Evolutionary conservation across 64 coral and sea anemone genomes (phyloP), one percentile per base, ranked within the genome.

Genomic region (Stichodactyla helianthus): DNA sequence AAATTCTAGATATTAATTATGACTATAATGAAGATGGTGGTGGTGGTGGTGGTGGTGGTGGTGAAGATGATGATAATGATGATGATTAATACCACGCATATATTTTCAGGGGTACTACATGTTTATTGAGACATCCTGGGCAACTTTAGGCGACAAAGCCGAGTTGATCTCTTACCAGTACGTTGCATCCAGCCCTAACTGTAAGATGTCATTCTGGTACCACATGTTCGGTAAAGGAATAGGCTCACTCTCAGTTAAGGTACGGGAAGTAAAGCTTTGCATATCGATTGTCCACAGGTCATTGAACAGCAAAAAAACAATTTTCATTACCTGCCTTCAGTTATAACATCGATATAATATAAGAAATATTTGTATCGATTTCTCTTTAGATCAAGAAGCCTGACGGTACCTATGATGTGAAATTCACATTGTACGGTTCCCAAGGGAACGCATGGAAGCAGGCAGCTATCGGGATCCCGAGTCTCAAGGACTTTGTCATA

Each of bases 191-290:
- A 83, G 89, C 86, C 93, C 96, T 1, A 89, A 90, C 54, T 99
- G 96, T 81, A 92, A 54, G 79, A 99, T 99, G 96, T 79, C 93
- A 10, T 54, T 95, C 25, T 99, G 96, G 96, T 99, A 99, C 65
- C 93, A 92, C 61, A 95, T 99, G 93, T 92, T 67, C 74, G 96
- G 96, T n/a, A 64, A 19, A 14, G 90, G 89, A 17, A 89, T 95
- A 52, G 96, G 96, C 6, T 79, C 59, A 51, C 82, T 99, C 20
- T 59, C 88, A 28, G 81, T 99, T 54, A 94, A 92, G 70, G 85
- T 94, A 88, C 51, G n/a, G 23, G 27, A 11, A 74, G 3, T 1
- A 74, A 22, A 71, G 56, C 56, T 58, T 8, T 58, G 56, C 56
- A 58, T 58, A 58, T 58, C 56, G 14, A 10, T 58, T 15, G 56